Evolutionary conservation across 2,888 invertebrate species (phyloP), one percentile per base, ranked within the genome.

Genomic region (Blomia tropicalis): DNA sequence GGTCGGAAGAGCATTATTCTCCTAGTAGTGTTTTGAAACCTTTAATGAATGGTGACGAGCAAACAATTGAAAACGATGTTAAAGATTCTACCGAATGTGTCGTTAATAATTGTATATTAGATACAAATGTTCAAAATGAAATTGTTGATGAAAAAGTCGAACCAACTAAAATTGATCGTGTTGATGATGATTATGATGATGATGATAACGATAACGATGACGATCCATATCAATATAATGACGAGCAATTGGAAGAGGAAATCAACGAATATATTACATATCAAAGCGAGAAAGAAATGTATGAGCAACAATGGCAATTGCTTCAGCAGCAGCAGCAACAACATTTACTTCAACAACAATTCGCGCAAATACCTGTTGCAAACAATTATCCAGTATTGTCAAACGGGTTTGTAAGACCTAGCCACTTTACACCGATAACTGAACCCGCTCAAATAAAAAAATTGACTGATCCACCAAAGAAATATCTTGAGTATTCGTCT

Each of bases 191-290:
- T 30, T 14, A 2, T 2, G 17, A n/a, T 2, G 27, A 25, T 30
- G 51, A 51, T 47, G 47, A 47, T 47, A n/a, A 47, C 11, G 56
- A 56, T 56, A 23, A 29, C 36, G 56, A 56, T 36, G 56, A 56
- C 25, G 56, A 56, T 14, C 56, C 56, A 30, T 56, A 56, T 31
- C 29, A 19, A 2, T 56, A 56, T 36, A 30, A 56, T 36, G 56
- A 56, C 7, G 56, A 56, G 11, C 56, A 56, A 36, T 36, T 56
- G 11, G 56, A 56, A 31, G 56, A 56, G 2, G 30, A 56, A 27
- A 56, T 56, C 25, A 56, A 56, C 11, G 25, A 56, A n/a, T 56
- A 56, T 31, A 11, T 56, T 2, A 23, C 2, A 3, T 56, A 56
- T 27, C 25, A 56, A 36, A 25, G 29, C 17, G 54, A 54, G 19